Evolutionary conservation across 92 coral and sea anemone genomes (phyloP).

Genomic region (Blastomussa wellsi): DNA sequence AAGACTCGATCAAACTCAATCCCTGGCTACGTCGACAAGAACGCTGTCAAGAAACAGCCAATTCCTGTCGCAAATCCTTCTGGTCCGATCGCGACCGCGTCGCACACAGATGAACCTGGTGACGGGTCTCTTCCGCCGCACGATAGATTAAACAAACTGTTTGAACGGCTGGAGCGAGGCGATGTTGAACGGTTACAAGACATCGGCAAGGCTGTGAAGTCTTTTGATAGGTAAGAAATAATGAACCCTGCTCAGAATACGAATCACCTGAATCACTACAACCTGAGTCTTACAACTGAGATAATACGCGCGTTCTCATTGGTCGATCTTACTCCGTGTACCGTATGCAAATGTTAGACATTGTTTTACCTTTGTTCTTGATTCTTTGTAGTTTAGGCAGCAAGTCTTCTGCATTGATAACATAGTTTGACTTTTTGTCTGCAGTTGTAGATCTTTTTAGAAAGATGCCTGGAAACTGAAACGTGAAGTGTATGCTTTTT

Average conservation of each 20-base stretch:
- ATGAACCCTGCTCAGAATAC: too few relatives aligned
- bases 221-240: slow-evolving; percentile 82
- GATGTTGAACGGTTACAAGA: slow-evolving; percentile 80
- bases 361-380: too few relatives aligned
- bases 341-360: too few relatives aligned
- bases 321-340: too few relatives aligned
- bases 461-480: background rate
- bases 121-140: slow-evolving; percentile 39
- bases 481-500: background rate
- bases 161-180: slow-evolving; percentile 75
- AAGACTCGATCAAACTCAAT: slow-evolving; percentile 36
- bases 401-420: too few relatives aligned
- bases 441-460: too few relatives aligned
- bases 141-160: slow-evolving; percentile 64
- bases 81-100: slow-evolving; percentile 36
- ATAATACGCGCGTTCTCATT: too few relatives aligned
- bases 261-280: too few relatives aligned
- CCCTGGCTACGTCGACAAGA: background rate
- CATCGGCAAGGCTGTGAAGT: slow-evolving; percentile 82
- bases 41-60: slow-evolving; percentile 15
- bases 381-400: too few relatives aligned
- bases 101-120: slow-evolving; percentile 31
- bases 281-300: too few relatives aligned
- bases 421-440: too few relatives aligned
- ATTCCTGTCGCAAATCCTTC: slow-evolving; percentile 45